phyloP scores from a whole-genome alignment of 2,888 invertebrate genomes.

The Euzetes globulus region DNA sequence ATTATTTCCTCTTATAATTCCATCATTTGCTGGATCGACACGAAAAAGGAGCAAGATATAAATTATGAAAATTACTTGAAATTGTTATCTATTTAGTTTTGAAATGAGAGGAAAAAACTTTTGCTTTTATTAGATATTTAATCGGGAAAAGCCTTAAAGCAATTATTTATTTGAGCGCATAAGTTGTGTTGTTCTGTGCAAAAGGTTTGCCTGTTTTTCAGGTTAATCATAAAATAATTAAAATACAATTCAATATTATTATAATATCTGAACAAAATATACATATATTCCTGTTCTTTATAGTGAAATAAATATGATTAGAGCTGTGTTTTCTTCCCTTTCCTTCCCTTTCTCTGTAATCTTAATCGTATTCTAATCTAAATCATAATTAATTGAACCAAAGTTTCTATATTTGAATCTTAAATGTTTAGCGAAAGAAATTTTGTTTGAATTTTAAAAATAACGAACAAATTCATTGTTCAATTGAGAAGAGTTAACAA shows the following conservation, averaged over 20 bases:
- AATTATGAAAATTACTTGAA: neutral
- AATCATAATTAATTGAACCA: neutral
- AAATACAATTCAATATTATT: neutral
- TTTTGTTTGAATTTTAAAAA: conserved; percentile 6
- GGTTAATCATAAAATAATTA: conserved; percentile 17
- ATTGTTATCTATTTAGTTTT: neutral
- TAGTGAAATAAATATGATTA: neutral
- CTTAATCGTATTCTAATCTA: neutral
- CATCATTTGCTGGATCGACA: neutral
- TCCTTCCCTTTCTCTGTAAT: neutral
- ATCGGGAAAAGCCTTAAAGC: neutral
- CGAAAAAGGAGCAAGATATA: neutral
- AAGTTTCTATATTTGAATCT: neutral
- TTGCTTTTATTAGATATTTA: neutral
- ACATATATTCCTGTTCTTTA: neutral
- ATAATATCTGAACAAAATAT: neutral
- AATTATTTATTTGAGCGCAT: conserved; percentile 2
- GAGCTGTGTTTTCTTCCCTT: neutral
- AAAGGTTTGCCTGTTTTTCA: conserved; percentile 21
- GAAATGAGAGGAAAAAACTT: neutral
- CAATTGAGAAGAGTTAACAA: neutral
- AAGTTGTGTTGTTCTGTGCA: neutral
- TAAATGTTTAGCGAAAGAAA: neutral
- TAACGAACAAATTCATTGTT: neutral
- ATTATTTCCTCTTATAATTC: neutral